phyloP scores from a whole-genome alignment of 2,888 invertebrate genomes.

The Cerceris ruficornis region DNA sequence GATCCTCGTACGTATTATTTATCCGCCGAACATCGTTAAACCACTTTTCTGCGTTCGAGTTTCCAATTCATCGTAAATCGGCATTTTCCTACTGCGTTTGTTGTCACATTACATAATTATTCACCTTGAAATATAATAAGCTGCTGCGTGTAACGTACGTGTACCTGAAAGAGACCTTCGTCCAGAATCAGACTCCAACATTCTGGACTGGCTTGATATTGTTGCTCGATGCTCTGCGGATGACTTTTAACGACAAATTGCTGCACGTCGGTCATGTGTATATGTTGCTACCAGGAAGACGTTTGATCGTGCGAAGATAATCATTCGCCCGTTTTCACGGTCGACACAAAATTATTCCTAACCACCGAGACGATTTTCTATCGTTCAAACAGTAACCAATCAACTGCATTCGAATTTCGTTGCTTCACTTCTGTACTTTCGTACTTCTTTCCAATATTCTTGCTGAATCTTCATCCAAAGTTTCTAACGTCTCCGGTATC shows the following conservation, averaged over 20 bases:
- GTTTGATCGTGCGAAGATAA: not conserved
- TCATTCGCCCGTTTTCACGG: not conserved
- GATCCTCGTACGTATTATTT: constrained; percentile 12
- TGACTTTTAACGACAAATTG: constrained; percentile 71
- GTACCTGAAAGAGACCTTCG: constrained; percentile 77
- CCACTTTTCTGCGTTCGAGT: constrained; percentile 12
- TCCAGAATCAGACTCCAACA: constrained; percentile 78
- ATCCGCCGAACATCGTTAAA: constrained; percentile 5
- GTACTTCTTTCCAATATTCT: no score
- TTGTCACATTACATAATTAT: constrained; percentile 31
- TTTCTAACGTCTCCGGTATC: no score
- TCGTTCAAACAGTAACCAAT: not conserved
- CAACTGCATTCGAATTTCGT: no score
- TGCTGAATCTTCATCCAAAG: no score
- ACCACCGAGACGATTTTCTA: not conserved
- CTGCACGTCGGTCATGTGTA: constrained; percentile 78
- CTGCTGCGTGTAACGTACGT: not conserved
- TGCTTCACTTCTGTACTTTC: no score
- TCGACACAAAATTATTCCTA: not conserved
- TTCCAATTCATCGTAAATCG: constrained; percentile 7
- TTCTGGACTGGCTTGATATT: constrained; percentile 72
- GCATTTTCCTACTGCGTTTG: constrained; percentile 13
- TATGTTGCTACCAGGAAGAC: constrained; percentile 19
- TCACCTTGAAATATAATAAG: constrained; percentile 12
- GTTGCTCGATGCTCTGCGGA: constrained; percentile 62